Evolutionary conservation across 2,888 invertebrate genomes (phyloP), one percentile per base, ranked within the genome.

Genomic region (Eupsilia transversa): DNA sequence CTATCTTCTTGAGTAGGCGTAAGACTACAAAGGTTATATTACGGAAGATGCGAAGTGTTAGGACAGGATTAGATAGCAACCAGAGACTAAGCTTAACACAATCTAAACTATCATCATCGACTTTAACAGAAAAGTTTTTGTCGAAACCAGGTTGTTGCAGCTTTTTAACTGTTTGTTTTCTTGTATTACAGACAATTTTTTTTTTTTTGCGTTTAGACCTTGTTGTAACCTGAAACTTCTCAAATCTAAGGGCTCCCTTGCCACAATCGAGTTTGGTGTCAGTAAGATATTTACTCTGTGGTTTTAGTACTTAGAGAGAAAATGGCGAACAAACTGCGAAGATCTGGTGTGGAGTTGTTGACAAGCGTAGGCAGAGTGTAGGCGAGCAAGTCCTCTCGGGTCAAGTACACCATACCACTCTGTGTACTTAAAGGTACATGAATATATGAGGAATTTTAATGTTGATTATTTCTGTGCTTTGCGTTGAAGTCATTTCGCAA

Each of bases 281-380:
- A 56, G 35, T 33, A 3, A 20, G 1, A n/a, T 60, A 54, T 46
- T 23, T 65, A 60, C 12, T 66, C 69, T 57, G 10, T 68, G 77
- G 49, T 33, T 33, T 10, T 7, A 61, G 23, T 74, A 66, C 66
- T 75, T 56, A 71, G 41, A 77, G 73, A 74, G 80, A 80, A 83
- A 85, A 84, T 83, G 63, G 83, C 79, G 67, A 54, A 57, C 77
- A 38, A 68, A 54, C 61, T 17, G 43, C 63, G 43, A 82, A 71
- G 77, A 68, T 74, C 56, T 77, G 63, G 60, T 72, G 80, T 75
- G 73, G 72, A 78, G 59, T n/a, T 74, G 82, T 72, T 79, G 80
- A 82, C 68, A 82, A 68, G 87, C 76, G 87, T 87, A 81, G 88
- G 87, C 35, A 66, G 72, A 33, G 72, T 81, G 89, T 89, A 76